Evolutionary conservation across 1,140 invertebrate genomes (phyloP), one percentile per base, ranked within the genome.

Genomic region (Leptinotarsa lineolata): DNA sequence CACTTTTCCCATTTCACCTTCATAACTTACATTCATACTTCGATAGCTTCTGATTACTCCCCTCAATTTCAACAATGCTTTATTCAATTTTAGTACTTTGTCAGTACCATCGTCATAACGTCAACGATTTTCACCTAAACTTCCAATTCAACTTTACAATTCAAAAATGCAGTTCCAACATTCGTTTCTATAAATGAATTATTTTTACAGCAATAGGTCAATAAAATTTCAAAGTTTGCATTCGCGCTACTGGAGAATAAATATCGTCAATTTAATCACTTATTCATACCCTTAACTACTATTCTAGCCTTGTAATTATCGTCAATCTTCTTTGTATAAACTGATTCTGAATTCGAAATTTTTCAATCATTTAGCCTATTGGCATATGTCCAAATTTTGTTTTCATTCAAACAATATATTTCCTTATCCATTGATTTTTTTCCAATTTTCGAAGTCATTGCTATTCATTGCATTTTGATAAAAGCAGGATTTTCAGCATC

Each of bases 21-120:
- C n/a, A n/a, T n/a, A n/a, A n/a, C n/a, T n/a, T n/a, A n/a, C n/a
- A n/a, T n/a, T n/a, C n/a, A n/a, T n/a, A n/a, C n/a, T n/a, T n/a
- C n/a, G n/a, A n/a, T n/a, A n/a, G n/a, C n/a, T n/a, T n/a, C n/a
- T n/a, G n/a, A n/a, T n/a, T n/a, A n/a, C n/a, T n/a, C n/a, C n/a
- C 77, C 84, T 85, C 13, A 85, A 73, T 0, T 83, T 84, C 80
- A 85, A 85, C 2, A 85, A 30, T 22, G 78, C 79, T 75, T 82
- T 83, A 5, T 82, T 78, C 20, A 85, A 66, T 18, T 59, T 45
- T 75, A 81, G 83, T 16, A 86, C 81, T 69, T 79, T 64, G 15
- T 76, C 65, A 54, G 72, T 70, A 44, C 77, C 70, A 59, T 67
- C 65, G 24, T 67, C 2, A 24, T n/a, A 22, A 15, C 65, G 1